A percentile compares a stretch with the other conserved stretches of the same genome.
These are phyloP conservation scores for Patella depressa DNA, from an alignment of 2,888 invertebrate species.

Conservation along the genomic window DNA sequence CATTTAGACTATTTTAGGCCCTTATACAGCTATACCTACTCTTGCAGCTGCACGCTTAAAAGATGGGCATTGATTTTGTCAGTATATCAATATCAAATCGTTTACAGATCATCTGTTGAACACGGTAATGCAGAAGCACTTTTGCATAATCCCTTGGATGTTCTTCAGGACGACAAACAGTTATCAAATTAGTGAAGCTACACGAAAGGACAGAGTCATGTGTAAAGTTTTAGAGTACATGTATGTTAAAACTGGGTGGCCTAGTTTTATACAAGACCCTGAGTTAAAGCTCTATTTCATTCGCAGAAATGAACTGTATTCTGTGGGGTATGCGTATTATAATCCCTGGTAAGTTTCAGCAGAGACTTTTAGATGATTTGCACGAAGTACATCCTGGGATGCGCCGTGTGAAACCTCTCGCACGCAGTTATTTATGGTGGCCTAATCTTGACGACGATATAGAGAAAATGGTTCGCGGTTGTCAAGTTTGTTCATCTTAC, in stretches of 20 bases:
- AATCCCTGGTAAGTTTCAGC: slow-evolving; percentile 7
- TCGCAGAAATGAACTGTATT: slow-evolving; percentile 30
- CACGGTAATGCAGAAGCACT: slow-evolving; percentile 65
- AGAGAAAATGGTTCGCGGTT: slow-evolving; percentile 22
- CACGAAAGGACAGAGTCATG: slow-evolving; percentile 13
- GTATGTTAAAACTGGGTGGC: slow-evolving; percentile 16
- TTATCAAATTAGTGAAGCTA: background rate
- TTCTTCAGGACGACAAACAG: background rate
- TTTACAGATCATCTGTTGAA: slow-evolving; percentile 49
- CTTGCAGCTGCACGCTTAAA: slow-evolving; percentile 55
- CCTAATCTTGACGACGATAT: slow-evolving; percentile 37
- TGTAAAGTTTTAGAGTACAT: slow-evolving; percentile 19
- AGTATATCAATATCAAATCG: slow-evolving; percentile 63
- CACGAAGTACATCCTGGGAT: slow-evolving; percentile 43
- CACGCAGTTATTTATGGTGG: slow-evolving; percentile 46
- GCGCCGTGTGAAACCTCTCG: slow-evolving; percentile 39
- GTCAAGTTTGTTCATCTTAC: slow-evolving; percentile 34
- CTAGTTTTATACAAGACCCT: background rate
- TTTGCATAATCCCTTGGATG: slow-evolving; percentile 48
- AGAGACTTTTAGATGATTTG: slow-evolving; percentile 1
- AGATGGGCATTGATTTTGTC: slow-evolving; percentile 58
- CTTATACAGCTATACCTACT: slow-evolving; percentile 53
- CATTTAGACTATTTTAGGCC: slow-evolving; percentile 67
- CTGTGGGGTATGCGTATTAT: slow-evolving; percentile 30
- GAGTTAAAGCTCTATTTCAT: slow-evolving; percentile 17